Conservation (phyloP, 2,797 vertebrate genomes). For the Sebastes miniatus region DNA sequence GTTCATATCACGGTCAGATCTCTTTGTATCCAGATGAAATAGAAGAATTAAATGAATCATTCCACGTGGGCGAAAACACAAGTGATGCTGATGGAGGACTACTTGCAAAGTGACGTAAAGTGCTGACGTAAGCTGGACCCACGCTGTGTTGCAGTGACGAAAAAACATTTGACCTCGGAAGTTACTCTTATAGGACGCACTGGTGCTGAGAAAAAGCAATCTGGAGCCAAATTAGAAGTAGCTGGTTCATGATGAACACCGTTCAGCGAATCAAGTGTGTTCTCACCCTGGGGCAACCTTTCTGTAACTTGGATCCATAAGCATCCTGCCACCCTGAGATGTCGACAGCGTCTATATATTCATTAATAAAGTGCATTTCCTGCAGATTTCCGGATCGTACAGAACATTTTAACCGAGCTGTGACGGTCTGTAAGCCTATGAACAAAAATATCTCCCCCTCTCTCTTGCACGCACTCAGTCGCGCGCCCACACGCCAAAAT, state of each 20-base stretch:
- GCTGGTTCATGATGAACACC: background rate
- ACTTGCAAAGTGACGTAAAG: background rate
- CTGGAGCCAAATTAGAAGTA: background rate
- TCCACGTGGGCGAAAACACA: background rate
- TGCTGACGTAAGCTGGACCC: background rate
- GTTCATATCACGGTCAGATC: background rate
- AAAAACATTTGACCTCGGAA: background rate
- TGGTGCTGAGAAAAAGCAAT: background rate
- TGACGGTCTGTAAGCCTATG: background rate
- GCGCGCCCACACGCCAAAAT: background rate
- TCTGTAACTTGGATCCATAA: background rate
- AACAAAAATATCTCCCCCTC: background rate
- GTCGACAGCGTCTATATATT: background rate
- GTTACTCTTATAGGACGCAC: background rate
- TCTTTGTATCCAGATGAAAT: background rate
- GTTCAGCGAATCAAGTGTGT: background rate
- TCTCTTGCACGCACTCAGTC: background rate
- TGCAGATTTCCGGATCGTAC: constrained; percentile 1
- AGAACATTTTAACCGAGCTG: constrained; percentile 1
- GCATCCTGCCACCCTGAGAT: constrained; percentile 3
- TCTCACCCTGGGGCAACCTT: background rate
- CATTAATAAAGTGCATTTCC: constrained; percentile 12
- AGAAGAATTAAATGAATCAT: background rate
- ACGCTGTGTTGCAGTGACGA: background rate
- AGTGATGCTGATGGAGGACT: background rate